phyloP scores from a whole-genome alignment of 2,888 invertebrate species.

The Philhelius pedissequus region DNA sequence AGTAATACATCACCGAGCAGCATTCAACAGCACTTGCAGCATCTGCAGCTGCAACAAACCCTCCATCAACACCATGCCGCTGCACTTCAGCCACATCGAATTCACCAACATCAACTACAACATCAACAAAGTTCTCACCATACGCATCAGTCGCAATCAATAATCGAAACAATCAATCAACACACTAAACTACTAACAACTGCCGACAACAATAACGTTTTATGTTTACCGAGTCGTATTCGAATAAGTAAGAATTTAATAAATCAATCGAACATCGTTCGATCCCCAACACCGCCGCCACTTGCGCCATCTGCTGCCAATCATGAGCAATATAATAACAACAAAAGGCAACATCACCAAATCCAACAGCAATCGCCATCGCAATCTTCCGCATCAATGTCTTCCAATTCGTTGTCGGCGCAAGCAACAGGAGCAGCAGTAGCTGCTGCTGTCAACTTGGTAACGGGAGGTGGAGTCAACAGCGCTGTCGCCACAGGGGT shows the following conservation, averaged over 20 bases:
- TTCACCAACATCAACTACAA: constrained; percentile 47
- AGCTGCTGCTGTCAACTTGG: constrained; percentile 62
- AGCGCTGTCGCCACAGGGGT: constrained; percentile 66
- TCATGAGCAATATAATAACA: constrained; percentile 67
- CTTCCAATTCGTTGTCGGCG: constrained; percentile 68
- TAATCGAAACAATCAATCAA: constrained; percentile 77
- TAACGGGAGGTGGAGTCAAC: constrained; percentile 26
- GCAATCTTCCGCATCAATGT: constrained; percentile 73
- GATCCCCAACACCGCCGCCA: constrained; percentile 73
- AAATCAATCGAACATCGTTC: constrained; percentile 73
- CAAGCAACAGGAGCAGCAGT: constrained; percentile 51
- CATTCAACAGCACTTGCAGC: constrained; percentile 66
- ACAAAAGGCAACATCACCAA: constrained; percentile 64
- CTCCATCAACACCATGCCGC: constrained; percentile 48
- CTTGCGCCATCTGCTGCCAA: constrained; percentile 70
- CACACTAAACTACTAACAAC: constrained; percentile 75
- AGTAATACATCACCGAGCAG: constrained; percentile 61
- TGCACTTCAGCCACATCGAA: constrained; percentile 55
- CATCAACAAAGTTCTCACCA: constrained; percentile 22
- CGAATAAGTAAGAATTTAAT: constrained; percentile 78
- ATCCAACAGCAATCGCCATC: constrained; percentile 73
- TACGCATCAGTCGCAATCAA: constrained; percentile 70
- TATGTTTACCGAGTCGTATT: constrained; percentile 76
- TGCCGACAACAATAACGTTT: constrained; percentile 70
- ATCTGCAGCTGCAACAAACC: constrained; percentile 65